A percentile compares a stretch with the other conserved stretches of the same genome.
These are phyloP conservation scores for Lithobates pipiens DNA, from an alignment of 2,797 vertebrate genomes.

Conservation along the genomic window DNA sequence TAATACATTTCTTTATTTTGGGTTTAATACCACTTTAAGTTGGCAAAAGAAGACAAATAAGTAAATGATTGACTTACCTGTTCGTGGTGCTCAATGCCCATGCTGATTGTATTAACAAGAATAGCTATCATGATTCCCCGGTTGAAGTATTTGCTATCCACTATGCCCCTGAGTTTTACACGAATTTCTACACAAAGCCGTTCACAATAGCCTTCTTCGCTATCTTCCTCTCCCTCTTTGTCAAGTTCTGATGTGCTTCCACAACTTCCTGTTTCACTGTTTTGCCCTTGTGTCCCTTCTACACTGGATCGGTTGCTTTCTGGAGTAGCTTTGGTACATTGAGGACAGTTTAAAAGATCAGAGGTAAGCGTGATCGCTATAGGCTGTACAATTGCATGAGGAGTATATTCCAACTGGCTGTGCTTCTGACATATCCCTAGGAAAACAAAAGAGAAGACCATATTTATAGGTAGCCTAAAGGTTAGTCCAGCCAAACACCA, in stretches of 20 bases:
- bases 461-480: neutral
- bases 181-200: conserved; percentile 84
- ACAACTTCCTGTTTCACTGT: conserved; percentile 62
- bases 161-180: conserved; percentile 89
- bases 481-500: neutral
- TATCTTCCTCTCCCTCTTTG: conserved; percentile 74
- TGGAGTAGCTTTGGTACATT: conserved; percentile 72
- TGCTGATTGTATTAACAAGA: conserved; percentile 96
- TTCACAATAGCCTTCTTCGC: conserved; percentile 72
- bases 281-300: conserved; percentile 64
- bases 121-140: conserved; percentile 96
- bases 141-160: conserved; percentile 98
- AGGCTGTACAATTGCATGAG: conserved; percentile 79
- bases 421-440: conserved; percentile 85
- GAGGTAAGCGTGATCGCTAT: conserved; percentile 82
- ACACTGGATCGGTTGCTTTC: conserved; percentile 68
- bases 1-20: too few relatives aligned
- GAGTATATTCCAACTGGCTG: conserved; percentile 76
- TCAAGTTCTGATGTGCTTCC: conserved; percentile 65
- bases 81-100: conserved; percentile 96
- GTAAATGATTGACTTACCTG: conserved; percentile 79
- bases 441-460: conserved; percentile 19
- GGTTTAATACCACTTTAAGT: too few relatives aligned
- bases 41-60: neutral
- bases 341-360: conserved; percentile 82